A percentile compares a stretch with the other conserved stretches of the same genome.
These are phyloP conservation scores for Gallinago media DNA, from an alignment of 2,113 vertebrate genomes.

Conservation along the genomic window DNA sequence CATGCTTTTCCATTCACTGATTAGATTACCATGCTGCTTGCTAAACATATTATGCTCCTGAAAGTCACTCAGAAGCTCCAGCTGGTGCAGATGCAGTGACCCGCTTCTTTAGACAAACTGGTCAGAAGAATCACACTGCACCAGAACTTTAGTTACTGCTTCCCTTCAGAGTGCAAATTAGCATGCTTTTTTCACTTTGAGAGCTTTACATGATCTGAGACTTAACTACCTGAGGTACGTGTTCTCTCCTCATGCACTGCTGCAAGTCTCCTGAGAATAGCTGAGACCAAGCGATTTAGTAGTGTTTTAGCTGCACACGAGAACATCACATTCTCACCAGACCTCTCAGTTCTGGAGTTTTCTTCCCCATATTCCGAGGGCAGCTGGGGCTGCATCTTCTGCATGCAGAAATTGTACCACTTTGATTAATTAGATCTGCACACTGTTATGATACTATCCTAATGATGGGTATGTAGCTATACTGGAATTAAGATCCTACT, in stretches of 20 bases:
- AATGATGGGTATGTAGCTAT: background rate
- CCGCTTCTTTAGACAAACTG: background rate
- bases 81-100: slow-evolving; percentile 62
- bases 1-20: slow-evolving; percentile 62
- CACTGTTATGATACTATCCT: background rate
- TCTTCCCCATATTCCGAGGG: background rate
- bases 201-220: background rate
- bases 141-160: background rate
- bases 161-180: slow-evolving; percentile 7
- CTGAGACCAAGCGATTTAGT: background rate
- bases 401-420: background rate
- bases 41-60: slow-evolving; percentile 57
- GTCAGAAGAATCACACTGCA: background rate
- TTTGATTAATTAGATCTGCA: background rate
- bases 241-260: background rate
- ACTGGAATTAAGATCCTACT: background rate
- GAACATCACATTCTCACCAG: background rate
- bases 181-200: background rate
- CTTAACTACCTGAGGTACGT: background rate
- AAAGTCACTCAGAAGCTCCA: slow-evolving; percentile 52
- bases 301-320: background rate
- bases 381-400: background rate
- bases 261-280: background rate
- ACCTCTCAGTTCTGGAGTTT: background rate
- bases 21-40: slow-evolving; percentile 64